Conservation (phyloP, 1,140 invertebrate genomes). For the Trichonephila clavipes region DNA sequence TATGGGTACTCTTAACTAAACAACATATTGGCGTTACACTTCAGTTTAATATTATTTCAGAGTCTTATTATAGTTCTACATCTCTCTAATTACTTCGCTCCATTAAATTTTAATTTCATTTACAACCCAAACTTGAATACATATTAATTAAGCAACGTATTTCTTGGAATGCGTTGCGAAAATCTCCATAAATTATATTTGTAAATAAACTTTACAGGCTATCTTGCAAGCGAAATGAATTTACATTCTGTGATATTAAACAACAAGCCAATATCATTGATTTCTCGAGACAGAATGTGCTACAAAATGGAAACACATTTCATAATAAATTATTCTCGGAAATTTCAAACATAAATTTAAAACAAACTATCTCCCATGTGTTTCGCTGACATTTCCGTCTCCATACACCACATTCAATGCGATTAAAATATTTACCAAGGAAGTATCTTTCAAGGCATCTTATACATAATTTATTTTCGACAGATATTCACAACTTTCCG, state of each 20-base stretch:
- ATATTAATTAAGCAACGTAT: not conserved
- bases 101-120: not conserved
- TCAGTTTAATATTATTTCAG: not conserved
- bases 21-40: not conserved
- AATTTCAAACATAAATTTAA: not conserved
- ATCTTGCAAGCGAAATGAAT: too few relatives aligned
- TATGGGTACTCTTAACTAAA: too few relatives aligned
- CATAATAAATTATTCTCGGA: not conserved
- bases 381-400: not conserved
- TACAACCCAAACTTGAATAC: not conserved
- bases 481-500: constrained; percentile 57
- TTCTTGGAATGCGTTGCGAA: not conserved
- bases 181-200: too few relatives aligned
- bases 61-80: not conserved
- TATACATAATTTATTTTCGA: not conserved
- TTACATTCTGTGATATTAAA: too few relatives aligned
- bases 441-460: not conserved
- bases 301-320: not conserved
- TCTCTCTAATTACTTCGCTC: not conserved
- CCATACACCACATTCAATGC: not conserved
- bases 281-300: too few relatives aligned
- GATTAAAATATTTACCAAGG: not conserved
- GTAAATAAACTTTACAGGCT: too few relatives aligned
- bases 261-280: too few relatives aligned
- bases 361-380: not conserved